Evolutionary conservation across 2,888 invertebrate genomes (phyloP).

Genomic region (Orgyia antiqua): DNA sequence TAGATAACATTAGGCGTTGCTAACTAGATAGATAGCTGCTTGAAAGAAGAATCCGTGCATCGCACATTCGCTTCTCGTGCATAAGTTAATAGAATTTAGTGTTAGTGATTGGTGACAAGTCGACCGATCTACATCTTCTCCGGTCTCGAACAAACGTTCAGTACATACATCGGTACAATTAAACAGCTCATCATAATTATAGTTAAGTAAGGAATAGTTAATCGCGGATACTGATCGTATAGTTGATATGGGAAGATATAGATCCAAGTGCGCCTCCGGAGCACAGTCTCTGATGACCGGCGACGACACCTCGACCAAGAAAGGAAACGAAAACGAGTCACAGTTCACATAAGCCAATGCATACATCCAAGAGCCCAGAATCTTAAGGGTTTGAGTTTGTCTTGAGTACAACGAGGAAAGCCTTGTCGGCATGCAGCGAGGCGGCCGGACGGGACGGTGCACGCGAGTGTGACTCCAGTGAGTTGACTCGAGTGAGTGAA

Average conservation of each 20-base stretch:
- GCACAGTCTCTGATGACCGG: conserved; percentile 48
- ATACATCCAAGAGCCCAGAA: conserved; percentile 79
- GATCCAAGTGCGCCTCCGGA: conserved; percentile 65
- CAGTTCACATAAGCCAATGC: conserved; percentile 79
- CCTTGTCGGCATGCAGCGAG: conserved; percentile 73
- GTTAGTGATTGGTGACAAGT: conserved; percentile 67
- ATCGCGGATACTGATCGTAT: conserved; percentile 32
- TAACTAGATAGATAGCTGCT: conserved; percentile 76
- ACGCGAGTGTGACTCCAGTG: conserved; percentile 14
- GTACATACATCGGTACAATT: conserved; percentile 45
- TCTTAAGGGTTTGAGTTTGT: conserved; percentile 77
- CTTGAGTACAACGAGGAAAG: conserved; percentile 73
- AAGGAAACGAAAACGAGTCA: conserved; percentile 79
- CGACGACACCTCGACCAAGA: conserved; percentile 66
- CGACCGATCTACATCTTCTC: conserved; percentile 73
- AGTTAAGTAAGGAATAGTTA: conserved; percentile 23
- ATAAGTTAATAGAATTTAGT: conserved; percentile 67
- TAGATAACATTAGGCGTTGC: conserved; percentile 73
- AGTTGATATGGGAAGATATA: conserved; percentile 59
- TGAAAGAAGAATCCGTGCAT: conserved; percentile 76
- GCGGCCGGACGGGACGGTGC: conserved; percentile 53
- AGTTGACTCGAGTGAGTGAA: conserved; percentile 34
- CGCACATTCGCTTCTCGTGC: conserved; percentile 78
- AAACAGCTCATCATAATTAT: conserved; percentile 12
- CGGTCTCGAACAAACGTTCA: conserved; percentile 22